A percentile compares a stretch with the other conserved stretches of the same genome.
Evolutionary conservation across 2,797 vertebrate genomes (phyloP).

Genomic region (Rhadinocentrus ornatus): DNA sequence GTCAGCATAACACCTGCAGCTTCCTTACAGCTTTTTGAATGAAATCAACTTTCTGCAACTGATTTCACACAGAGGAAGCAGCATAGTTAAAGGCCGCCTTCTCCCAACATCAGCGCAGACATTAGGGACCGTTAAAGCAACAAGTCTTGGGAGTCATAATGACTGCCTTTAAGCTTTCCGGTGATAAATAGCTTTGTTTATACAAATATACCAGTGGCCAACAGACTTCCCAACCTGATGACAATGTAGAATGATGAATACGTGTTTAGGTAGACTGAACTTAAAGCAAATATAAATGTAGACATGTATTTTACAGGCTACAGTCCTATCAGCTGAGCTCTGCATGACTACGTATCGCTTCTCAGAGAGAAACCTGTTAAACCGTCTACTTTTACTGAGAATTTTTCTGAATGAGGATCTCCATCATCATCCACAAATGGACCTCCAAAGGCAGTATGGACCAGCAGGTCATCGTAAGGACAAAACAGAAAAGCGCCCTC

Average conservation of each 20-base stretch:
- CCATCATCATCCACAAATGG: conserved; percentile 20
- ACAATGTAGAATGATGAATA: background rate
- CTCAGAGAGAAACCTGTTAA: conserved; percentile 10
- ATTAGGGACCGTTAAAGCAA: background rate
- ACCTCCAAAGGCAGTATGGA: background rate
- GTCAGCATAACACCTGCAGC: background rate
- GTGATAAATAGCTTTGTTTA: background rate
- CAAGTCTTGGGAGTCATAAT: background rate
- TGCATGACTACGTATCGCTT: background rate
- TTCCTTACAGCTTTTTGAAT: background rate
- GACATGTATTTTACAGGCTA: too few species aligned
- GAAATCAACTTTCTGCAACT: background rate
- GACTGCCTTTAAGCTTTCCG: too few species aligned
- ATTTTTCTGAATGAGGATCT: conserved; percentile 7
- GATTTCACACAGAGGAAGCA: background rate
- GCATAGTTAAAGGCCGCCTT: background rate
- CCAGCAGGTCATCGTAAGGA: conserved; percentile 1
- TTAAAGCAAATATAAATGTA: too few species aligned
- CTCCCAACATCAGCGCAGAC: background rate
- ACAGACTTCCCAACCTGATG: background rate
- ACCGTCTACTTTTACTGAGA: background rate
- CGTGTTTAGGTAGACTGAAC: background rate
- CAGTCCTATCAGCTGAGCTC: background rate
- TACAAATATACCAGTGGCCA: background rate
- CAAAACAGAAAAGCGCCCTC: conserved; percentile 42